These are phyloP conservation scores for Periphyllus acericola DNA, from an alignment of 2,888 invertebrate species.

Conservation along the genomic window DNA sequence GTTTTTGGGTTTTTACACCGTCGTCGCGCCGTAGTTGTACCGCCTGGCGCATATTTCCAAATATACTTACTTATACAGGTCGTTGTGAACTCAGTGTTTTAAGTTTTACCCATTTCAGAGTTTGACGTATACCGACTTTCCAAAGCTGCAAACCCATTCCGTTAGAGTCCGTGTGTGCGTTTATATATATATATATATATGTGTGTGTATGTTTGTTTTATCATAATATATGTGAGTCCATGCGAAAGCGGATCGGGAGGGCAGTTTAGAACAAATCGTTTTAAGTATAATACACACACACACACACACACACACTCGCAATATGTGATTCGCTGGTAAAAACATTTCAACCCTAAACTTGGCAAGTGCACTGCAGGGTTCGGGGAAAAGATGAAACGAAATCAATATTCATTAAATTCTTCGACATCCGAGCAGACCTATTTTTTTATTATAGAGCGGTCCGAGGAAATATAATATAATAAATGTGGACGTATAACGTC, in stretches of 20 bases:
- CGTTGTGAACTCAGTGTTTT: neutral
- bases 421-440: neutral
- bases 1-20: too few relatives aligned
- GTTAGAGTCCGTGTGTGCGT: neutral
- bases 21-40: too few relatives aligned
- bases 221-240: too few relatives aligned
- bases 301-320: too few relatives aligned
- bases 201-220: too few relatives aligned
- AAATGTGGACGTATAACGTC: neutral
- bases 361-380: neutral
- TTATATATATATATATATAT: too few relatives aligned
- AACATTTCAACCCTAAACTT: constrained; percentile 2
- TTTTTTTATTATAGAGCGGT: neutral
- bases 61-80: too few relatives aligned
- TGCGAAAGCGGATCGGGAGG: too few relatives aligned
- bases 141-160: neutral
- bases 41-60: too few relatives aligned
- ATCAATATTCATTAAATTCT: constrained; percentile 13
- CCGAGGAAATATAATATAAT: neutral
- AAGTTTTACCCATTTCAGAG: constrained; percentile 21
- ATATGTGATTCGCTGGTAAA: constrained; percentile 1
- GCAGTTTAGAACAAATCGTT: constrained; percentile 12
- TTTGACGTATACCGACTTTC: constrained; percentile 14
- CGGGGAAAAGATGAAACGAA: neutral
- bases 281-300: too few relatives aligned